Conservation (phyloP, 2,113 vertebrate species). For the Python bivittatus region DNA sequence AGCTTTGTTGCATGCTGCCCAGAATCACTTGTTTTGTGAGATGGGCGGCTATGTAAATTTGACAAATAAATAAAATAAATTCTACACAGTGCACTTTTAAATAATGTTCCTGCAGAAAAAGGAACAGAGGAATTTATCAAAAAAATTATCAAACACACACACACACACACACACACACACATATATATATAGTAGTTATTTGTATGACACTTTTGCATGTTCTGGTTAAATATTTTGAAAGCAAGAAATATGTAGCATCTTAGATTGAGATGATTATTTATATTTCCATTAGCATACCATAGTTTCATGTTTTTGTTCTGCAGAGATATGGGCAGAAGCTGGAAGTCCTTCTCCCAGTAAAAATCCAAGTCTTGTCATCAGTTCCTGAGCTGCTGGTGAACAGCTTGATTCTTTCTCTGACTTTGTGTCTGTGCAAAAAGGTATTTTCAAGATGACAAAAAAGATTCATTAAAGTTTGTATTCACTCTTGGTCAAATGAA, state of each 20-base stretch:
- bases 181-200: too few species aligned
- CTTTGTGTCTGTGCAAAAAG: conserved; percentile 82
- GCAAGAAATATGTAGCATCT: not conserved
- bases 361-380: conserved; percentile 98
- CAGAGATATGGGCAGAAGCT: conserved; percentile 86
- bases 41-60: too few species aligned
- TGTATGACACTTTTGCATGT: not conserved
- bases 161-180: too few species aligned
- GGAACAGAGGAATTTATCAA: not conserved
- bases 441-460: conserved; percentile 9
- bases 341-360: conserved; percentile 98
- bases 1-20: too few species aligned
- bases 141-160: too few species aligned
- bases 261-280: conserved; percentile 17
- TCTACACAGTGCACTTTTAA: not conserved
- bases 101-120: not conserved
- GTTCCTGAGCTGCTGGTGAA: conserved; percentile 95
- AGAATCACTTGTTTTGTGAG: too few species aligned
- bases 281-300: conserved; percentile 82
- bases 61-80: too few species aligned
- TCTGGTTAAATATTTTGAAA: not conserved
- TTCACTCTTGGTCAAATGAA: not conserved
- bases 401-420: conserved; percentile 85
- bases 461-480: not conserved
- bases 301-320: conserved; percentile 92